Conservation (phyloP, 2,113 vertebrate genomes). For the Nothoprocta pentlandii region DNA sequence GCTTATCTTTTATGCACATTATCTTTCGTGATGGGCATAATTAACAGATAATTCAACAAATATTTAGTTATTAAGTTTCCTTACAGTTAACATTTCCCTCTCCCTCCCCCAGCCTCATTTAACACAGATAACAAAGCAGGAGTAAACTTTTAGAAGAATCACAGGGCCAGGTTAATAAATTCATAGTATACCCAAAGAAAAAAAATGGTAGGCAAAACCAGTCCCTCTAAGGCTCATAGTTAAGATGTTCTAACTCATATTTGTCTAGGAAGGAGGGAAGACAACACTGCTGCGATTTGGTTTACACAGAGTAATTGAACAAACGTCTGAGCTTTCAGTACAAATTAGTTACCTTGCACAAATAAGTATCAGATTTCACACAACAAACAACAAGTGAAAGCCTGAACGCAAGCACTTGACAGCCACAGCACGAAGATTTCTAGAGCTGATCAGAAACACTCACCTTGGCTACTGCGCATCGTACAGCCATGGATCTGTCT, state of each 20-base stretch:
- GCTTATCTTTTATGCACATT: not conserved
- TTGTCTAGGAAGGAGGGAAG: not conserved
- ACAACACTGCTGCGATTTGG: not conserved
- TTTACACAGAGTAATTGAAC: not conserved
- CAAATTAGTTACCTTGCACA: not conserved
- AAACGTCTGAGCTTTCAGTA: not conserved
- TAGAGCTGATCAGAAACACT: slow-evolving; percentile 30
- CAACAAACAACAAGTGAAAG: not conserved
- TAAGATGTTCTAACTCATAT: not conserved
- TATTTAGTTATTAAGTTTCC: not conserved
- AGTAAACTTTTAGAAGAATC: not conserved
- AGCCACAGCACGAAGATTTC: not conserved
- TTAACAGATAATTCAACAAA: not conserved
- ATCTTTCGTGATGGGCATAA: not conserved
- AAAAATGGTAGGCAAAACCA: not conserved
- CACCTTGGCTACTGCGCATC: slow-evolving; percentile 95
- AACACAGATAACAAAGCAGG: not conserved
- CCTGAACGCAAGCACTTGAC: not conserved
- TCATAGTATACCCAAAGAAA: not conserved
- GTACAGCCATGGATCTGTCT: slow-evolving; percentile 96
- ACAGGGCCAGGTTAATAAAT: not conserved
- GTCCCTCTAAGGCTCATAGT: not conserved
- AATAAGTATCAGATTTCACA: not conserved
- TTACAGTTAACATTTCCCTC: not conserved
- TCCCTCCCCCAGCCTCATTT: not conserved